These are phyloP conservation scores for Manis pentadactyla DNA, from an alignment of 2,797 vertebrate species.

Conservation along the genomic window DNA sequence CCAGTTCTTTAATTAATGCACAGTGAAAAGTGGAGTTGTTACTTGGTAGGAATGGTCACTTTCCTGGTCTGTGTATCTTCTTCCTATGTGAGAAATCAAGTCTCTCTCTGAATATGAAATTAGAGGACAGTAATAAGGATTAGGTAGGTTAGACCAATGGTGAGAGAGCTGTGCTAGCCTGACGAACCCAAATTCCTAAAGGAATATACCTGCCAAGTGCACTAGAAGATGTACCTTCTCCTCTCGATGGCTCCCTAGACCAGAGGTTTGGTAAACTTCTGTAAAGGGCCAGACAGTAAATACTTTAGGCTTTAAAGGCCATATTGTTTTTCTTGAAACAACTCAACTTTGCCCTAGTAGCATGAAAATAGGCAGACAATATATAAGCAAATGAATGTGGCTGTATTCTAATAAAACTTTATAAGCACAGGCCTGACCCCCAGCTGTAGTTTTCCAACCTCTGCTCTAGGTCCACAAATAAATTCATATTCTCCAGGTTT, in stretches of 20 bases:
- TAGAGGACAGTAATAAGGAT: background rate
- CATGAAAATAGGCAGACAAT: background rate
- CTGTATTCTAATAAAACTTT: background rate
- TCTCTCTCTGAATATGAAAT: background rate
- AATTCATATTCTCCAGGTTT: background rate
- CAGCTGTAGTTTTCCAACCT: background rate
- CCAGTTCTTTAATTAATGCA: background rate
- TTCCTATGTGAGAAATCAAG: background rate
- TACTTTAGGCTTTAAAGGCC: background rate
- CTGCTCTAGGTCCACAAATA: background rate
- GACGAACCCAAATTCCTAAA: background rate
- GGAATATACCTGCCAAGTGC: background rate
- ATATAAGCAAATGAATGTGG: background rate
- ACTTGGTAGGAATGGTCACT: background rate
- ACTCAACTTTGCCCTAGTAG: background rate
- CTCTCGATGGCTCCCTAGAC: background rate
- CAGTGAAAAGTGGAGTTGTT: background rate
- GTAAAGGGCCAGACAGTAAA: background rate
- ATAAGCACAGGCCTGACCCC: background rate
- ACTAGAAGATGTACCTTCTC: background rate
- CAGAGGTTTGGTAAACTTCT: background rate
- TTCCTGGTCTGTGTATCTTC: background rate
- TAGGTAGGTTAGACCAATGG: background rate
- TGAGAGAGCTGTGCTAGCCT: background rate
- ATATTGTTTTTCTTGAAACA: background rate